Conservation (phyloP, 1,140 invertebrate genomes). For the Listronotus oregonensis region DNA sequence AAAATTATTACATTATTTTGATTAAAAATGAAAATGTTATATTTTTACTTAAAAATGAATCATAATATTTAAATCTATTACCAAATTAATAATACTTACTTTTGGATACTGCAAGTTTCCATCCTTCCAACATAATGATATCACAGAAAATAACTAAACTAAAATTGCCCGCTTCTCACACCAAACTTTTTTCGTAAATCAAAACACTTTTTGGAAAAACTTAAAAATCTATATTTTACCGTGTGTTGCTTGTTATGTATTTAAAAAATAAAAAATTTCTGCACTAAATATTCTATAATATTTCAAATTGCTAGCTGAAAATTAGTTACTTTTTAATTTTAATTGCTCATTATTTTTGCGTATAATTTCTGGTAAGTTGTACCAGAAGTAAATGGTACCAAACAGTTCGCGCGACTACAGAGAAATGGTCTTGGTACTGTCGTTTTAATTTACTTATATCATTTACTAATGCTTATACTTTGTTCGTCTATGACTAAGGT, state of each 20-base stretch:
- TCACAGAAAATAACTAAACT: slow-evolving; percentile 13
- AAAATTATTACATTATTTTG: too few species aligned
- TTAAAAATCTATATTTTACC: neutral
- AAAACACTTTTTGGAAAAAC: neutral
- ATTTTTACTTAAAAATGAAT: too few species aligned
- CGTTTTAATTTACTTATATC: slow-evolving; percentile 33
- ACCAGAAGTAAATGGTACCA: neutral
- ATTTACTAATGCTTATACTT: slow-evolving; percentile 32
- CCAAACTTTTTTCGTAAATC: slow-evolving; percentile 14
- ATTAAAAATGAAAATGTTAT: too few species aligned
- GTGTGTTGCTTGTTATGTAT: slow-evolving; percentile 1
- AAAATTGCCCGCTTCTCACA: slow-evolving; percentile 6
- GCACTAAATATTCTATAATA: too few species aligned
- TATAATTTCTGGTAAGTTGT: neutral
- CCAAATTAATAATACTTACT: slow-evolving; percentile 15
- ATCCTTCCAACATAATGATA: slow-evolving; percentile 30
- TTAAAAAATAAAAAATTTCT: too few species aligned
- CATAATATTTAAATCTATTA: too few species aligned
- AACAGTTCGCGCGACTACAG: slow-evolving; percentile 3
- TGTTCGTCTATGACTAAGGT: slow-evolving; percentile 30
- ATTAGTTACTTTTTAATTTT: too few species aligned
- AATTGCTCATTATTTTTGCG: too few species aligned
- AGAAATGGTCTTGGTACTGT: slow-evolving; percentile 13
- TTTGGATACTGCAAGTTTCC: slow-evolving; percentile 30
- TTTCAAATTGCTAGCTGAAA: too few species aligned